Evolutionary conservation across 2,113 vertebrate genomes (phyloP).

Genomic region (Phoxinus phoxinus): DNA sequence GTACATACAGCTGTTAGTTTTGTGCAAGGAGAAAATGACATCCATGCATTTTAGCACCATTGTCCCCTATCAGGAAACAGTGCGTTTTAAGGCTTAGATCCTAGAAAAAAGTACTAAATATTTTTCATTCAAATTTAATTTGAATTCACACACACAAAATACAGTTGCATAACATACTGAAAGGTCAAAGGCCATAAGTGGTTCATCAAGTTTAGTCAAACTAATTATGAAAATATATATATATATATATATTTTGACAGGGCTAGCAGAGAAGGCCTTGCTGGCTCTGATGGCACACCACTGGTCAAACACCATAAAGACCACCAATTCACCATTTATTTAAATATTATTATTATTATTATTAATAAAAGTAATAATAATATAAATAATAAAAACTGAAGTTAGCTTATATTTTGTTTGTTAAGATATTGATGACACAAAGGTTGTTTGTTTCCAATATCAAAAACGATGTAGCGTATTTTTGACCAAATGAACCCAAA

Average conservation of each 20-base stretch:
- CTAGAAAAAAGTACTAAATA: neutral
- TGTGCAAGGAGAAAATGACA: neutral
- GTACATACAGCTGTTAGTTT: neutral
- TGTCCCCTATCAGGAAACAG: neutral
- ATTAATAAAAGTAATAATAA: neutral
- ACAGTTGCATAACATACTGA: neutral
- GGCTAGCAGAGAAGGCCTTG: too few species aligned
- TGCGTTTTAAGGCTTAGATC: neutral
- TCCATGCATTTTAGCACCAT: neutral
- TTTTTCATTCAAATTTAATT: neutral
- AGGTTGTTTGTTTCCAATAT: neutral
- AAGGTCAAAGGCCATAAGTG: neutral
- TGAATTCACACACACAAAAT: neutral
- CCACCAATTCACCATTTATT: neutral
- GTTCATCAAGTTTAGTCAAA: neutral
- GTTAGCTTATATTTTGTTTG: neutral
- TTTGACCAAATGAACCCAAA: neutral
- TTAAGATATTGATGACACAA: neutral
- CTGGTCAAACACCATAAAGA: too few species aligned
- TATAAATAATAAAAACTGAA: neutral
- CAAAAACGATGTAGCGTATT: neutral
- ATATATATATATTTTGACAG: too few species aligned
- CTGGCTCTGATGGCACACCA: too few species aligned
- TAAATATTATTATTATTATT: neutral
- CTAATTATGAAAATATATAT: too few species aligned